Evolutionary conservation across 2,113 vertebrate genomes (phyloP).

Genomic region (Ardeotis arabs): DNA sequence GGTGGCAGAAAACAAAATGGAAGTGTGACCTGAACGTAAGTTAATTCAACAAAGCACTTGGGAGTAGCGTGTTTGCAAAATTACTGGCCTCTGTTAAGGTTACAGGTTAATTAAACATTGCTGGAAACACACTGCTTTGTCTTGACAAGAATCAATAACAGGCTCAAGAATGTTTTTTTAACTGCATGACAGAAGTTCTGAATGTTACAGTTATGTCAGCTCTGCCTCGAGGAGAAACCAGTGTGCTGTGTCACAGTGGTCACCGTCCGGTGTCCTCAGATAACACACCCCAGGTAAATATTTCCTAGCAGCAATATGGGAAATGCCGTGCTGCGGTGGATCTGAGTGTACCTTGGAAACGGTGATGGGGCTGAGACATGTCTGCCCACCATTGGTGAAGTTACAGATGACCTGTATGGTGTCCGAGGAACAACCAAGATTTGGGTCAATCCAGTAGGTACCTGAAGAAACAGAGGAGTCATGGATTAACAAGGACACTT

Average conservation of each 20-base stretch:
- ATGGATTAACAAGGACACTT: background rate
- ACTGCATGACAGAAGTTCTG: background rate
- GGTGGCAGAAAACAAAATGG: background rate
- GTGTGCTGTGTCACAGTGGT: background rate
- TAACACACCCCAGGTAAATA: background rate
- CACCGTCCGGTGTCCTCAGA: accelerated
- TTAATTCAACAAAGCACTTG: conserved; percentile 6
- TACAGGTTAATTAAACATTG: background rate
- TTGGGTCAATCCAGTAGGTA: conserved; percentile 96
- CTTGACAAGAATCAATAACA: background rate
- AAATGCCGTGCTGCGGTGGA: background rate
- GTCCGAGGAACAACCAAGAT: conserved; percentile 92
- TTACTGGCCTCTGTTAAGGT: background rate
- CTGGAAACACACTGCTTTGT: background rate
- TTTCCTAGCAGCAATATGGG: background rate
- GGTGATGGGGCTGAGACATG: conserved; percentile 89
- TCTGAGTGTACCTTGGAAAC: conserved; percentile 86
- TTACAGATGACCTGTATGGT: conserved; percentile 92
- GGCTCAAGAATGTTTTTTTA: background rate
- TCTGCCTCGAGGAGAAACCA: background rate
- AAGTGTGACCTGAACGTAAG: background rate
- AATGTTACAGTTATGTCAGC: background rate
- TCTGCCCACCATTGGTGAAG: conserved; percentile 93
- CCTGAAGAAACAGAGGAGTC: conserved; percentile 69
- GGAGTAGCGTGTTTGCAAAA: background rate